phyloP scores from a whole-genome alignment of 2,113 vertebrate genomes.

The Cyrtonyx montezumae region DNA sequence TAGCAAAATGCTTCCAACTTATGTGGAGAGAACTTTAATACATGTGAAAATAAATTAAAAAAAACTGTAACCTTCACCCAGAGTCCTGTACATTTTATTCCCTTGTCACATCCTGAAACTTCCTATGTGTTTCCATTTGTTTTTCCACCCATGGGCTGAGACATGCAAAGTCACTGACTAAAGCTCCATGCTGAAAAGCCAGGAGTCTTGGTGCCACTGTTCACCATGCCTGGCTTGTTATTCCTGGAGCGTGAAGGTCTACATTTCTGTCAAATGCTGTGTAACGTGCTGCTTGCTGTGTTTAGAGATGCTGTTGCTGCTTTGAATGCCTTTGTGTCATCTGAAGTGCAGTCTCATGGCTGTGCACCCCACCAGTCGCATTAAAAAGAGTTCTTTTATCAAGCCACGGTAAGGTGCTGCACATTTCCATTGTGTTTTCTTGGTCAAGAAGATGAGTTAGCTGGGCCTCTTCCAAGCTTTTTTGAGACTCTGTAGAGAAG shows the following conservation, averaged over 20 bases:
- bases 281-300: accelerated
- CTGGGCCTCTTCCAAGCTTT: neutral
- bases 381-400: neutral
- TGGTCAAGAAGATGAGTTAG: neutral
- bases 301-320: accelerated
- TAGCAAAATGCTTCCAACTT: neutral
- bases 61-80: neutral
- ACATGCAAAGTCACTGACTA: neutral
- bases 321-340: accelerated
- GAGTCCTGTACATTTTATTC: neutral
- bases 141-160: neutral
- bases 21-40: neutral
- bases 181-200: neutral
- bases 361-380: neutral
- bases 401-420: neutral
- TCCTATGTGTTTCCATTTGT: neutral
- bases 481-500: neutral
- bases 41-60: neutral
- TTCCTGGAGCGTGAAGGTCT: neutral
- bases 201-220: accelerated
- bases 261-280: accelerated
- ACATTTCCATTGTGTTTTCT: neutral
- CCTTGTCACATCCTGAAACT: neutral
- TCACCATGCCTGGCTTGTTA: neutral
- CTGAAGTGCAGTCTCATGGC: accelerated